A percentile compares a stretch with the other conserved stretches of the same genome.
phyloP scores from a whole-genome alignment of 2,113 vertebrate species.

The Pampusana beccarii region DNA sequence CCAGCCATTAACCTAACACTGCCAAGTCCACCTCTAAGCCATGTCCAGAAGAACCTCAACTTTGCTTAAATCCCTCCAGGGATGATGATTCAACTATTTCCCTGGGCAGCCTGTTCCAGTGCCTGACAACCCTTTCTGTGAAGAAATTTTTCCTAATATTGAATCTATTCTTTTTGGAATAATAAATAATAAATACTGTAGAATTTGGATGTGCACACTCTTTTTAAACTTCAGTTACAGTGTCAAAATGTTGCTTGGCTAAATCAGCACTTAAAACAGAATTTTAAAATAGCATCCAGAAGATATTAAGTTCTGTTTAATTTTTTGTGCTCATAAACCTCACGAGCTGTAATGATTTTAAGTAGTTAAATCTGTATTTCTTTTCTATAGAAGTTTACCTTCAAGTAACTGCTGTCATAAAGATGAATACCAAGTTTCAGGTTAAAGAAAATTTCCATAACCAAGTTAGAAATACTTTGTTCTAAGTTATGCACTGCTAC shows the following conservation, averaged over 20 bases:
- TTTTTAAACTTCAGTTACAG: not conserved
- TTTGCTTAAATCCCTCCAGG: no score
- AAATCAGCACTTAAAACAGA: not conserved
- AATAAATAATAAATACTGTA: not conserved
- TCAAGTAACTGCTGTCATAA: conserved; percentile 25
- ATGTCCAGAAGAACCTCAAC: no score
- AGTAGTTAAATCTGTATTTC: not conserved
- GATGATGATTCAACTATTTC: no score
- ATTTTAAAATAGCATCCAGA: not conserved
- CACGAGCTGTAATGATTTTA: conserved; percentile 2
- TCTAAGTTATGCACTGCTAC: conserved; percentile 33
- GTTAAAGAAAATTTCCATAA: conserved; percentile 35
- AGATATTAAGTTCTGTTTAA: not conserved
- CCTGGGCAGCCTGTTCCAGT: no score
- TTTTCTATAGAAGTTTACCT: not conserved
- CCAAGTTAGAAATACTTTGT: conserved; percentile 41
- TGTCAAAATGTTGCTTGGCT: not conserved
- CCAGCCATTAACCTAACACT: no score
- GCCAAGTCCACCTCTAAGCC: no score
- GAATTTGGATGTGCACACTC: not conserved
- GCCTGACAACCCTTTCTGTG: no score
- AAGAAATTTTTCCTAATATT: no score
- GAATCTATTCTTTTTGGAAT: not conserved
- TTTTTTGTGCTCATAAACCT: not conserved
- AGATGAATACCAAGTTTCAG: conserved; percentile 20